Evolutionary conservation across 2,113 vertebrate genomes (phyloP).

Genomic region (Progne subis): DNA sequence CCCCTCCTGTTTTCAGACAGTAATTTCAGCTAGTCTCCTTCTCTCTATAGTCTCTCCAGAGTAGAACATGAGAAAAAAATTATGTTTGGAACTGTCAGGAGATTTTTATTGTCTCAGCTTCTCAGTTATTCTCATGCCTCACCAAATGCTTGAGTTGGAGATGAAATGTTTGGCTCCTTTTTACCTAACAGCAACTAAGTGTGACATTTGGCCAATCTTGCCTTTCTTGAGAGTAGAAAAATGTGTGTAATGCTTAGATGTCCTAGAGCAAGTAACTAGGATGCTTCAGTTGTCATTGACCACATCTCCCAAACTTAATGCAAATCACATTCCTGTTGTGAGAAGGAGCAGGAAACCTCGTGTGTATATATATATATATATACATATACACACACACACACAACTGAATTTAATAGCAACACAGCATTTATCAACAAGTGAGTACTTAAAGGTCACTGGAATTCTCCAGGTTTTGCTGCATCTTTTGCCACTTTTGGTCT

Average conservation of each 20-base stretch:
- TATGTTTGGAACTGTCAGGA: background rate
- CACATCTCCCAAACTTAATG: background rate
- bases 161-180: background rate
- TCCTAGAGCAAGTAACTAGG: background rate
- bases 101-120: background rate
- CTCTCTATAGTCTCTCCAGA: background rate
- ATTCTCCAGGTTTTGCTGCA: background rate
- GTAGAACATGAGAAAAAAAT: background rate
- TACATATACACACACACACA: background rate
- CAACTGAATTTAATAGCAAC: background rate
- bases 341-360: background rate
- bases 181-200: background rate
- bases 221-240: background rate
- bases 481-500: background rate
- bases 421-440: background rate
- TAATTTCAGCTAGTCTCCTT: background rate
- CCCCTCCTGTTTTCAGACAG: background rate
- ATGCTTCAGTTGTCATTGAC: background rate
- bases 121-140: background rate
- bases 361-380: background rate
- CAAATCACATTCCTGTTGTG: background rate
- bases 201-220: background rate
- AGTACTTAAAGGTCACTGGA: background rate
- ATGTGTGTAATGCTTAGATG: background rate
- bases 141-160: background rate